A percentile compares a stretch with the other conserved stretches of the same genome.
These are phyloP conservation scores for Liasis olivaceus DNA, from an alignment of 2,797 vertebrate species.

Conservation along the genomic window DNA sequence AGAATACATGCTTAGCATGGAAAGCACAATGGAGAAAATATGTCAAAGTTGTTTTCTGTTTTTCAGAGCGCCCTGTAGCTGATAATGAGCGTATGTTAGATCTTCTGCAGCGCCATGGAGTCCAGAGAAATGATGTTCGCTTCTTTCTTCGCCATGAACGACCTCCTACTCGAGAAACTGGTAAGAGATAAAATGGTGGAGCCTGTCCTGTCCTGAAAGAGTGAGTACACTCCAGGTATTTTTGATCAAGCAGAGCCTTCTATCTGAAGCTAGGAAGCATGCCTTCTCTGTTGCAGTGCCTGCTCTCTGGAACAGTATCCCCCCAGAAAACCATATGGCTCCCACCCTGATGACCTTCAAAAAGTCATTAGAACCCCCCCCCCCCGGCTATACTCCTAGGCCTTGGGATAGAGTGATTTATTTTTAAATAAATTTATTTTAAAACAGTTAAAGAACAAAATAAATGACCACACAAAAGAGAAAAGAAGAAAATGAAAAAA, in stretches of 20 bases:
- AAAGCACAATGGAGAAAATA: neutral
- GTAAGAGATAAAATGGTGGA: constrained; percentile 68
- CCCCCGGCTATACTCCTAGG: neutral
- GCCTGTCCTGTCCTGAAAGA: neutral
- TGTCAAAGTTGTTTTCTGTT: neutral
- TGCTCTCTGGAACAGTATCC: neutral
- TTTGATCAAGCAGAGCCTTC: neutral
- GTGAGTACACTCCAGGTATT: neutral
- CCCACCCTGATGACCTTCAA: neutral
- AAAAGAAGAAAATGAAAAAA: neutral
- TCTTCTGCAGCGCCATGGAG: constrained; percentile 88
- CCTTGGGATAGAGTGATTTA: neutral
- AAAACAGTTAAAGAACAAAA: neutral
- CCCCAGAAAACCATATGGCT: neutral
- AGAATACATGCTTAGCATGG: neutral
- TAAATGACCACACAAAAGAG: neutral
- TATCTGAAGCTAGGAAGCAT: neutral
- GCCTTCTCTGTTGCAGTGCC: neutral
- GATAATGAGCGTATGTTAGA: constrained; percentile 93
- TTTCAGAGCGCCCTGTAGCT: constrained; percentile 86
- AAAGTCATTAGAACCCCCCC: neutral
- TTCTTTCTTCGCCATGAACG: constrained; percentile 94
- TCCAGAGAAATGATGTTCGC: constrained; percentile 86
- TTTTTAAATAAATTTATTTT: neutral
- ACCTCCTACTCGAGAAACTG: constrained; percentile 79